Conservation (phyloP, 2,113 vertebrate species). For the Menidia beryllina region DNA sequence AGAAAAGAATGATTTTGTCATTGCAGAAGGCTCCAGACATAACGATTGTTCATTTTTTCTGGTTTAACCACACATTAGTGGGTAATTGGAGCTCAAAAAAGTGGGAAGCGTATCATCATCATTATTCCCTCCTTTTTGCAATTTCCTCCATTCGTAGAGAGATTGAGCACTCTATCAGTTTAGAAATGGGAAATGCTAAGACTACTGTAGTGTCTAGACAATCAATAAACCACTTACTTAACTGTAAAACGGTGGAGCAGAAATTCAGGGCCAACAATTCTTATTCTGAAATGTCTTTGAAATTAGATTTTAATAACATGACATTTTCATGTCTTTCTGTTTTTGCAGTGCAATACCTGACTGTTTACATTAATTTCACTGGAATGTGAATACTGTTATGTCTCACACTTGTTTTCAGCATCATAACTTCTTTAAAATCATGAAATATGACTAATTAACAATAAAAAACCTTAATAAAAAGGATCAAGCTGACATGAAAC, state of each 20-base stretch:
- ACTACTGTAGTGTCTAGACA: conserved; percentile 41
- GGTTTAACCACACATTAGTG: conserved; percentile 79
- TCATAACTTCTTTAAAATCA: too few species aligned
- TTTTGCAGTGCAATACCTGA: not conserved
- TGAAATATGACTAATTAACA: not conserved
- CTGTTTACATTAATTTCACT: not conserved
- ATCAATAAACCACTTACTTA: conserved; percentile 31
- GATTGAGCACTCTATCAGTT: conserved; percentile 56
- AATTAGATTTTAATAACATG: conserved; percentile 9
- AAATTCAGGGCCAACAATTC: conserved; percentile 11
- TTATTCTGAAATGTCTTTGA: not conserved
- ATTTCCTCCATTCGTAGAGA: conserved; percentile 62
- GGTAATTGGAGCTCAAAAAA: conserved; percentile 76
- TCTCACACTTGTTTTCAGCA: too few species aligned
- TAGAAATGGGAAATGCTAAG: conserved; percentile 30
- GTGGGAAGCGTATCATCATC: conserved; percentile 68
- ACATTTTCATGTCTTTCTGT: not conserved
- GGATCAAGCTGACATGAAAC: too few species aligned
- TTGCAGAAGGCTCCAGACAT: conserved; percentile 58
- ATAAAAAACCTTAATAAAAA: not conserved
- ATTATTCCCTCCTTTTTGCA: conserved; percentile 67
- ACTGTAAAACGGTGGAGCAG: conserved; percentile 21
- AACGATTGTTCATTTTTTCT: conserved; percentile 81
- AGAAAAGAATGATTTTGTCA: conserved; percentile 79
- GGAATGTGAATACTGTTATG: too few species aligned